Conservation (phyloP, 2,888 invertebrate genomes). For the Mythimna vitellina region DNA sequence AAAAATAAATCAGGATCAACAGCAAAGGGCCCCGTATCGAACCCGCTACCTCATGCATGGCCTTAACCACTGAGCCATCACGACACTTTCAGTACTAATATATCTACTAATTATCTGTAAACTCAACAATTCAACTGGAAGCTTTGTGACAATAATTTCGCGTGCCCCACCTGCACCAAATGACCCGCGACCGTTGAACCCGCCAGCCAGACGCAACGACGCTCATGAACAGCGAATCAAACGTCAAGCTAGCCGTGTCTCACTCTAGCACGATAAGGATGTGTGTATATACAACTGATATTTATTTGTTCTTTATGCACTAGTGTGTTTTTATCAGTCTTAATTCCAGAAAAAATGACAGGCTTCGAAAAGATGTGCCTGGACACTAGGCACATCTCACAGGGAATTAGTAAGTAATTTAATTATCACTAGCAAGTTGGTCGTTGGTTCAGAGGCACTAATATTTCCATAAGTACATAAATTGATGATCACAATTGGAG, state of each 20-base stretch:
- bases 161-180: constrained; percentile 69
- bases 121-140: constrained; percentile 12
- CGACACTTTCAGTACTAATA: too few species aligned
- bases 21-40: too few species aligned
- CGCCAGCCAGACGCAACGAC: constrained; percentile 63
- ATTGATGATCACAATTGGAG: neutral
- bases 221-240: constrained; percentile 64
- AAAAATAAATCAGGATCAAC: too few species aligned
- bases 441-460: neutral
- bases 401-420: neutral
- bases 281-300: constrained; percentile 27
- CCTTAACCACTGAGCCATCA: too few species aligned
- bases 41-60: too few species aligned
- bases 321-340: neutral
- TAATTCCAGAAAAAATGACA: neutral
- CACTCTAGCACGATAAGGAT: constrained; percentile 53
- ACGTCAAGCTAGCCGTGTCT: constrained; percentile 55
- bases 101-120: constrained; percentile 7
- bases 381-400: too few species aligned
- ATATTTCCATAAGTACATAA: neutral
- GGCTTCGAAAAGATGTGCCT: neutral
- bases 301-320: neutral
- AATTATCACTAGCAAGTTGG: neutral
- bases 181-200: constrained; percentile 73
- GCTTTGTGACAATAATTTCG: constrained; percentile 50